Base-by-base conservation (phyloP, 2,888 invertebrate genomes). In the Limnephilus lunatus region DNA sequence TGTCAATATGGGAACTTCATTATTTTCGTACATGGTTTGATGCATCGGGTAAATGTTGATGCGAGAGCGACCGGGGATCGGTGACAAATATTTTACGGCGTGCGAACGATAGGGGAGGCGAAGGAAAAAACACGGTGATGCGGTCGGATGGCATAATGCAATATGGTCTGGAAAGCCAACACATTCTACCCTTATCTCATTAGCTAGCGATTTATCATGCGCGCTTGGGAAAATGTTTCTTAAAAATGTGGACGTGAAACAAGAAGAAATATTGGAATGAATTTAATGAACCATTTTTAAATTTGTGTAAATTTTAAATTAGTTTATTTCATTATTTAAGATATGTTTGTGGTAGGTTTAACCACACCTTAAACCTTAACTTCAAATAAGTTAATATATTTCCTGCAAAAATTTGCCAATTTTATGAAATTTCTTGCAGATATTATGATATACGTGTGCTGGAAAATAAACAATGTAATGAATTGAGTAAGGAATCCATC, bases 1-100 rank as follows among this genome's bases (percentile, higher is more conserved):
- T 91, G 90, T 91, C 90, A 91, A 91, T 91, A 81, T 82, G 81
- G 83, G 44, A 83, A 88, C 87, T 92, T 92, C 92, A 92, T 92
- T 92, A 92, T 92, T 92, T 92, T 90, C 92, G 87, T 88, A 90
- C 92, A 90, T 80, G 90, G 90, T 87, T 90, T 90, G 92, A 90
- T 83, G 90, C 88, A 88, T 90, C 87, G 83, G 25, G 90, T 90
- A 80, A 90, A 88, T 88, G 87, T 35, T 90, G 87, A 31, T 92
- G 81, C 90, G 68, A 30, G 89, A 48, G 39, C 31, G 82, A 68
- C 32, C 82, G 85, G 83, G 53, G 30, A 81, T 31, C 44, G 89
- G 53, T 92, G 92, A 92, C 92, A 91, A 89, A 91, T 92, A 88
- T 83, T 88, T 39, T 53, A 85, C 30, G 32, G 31, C 68, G 82